Evolutionary conservation across 2,888 invertebrate species (phyloP).

Genomic region (Thecophora atra): DNA sequence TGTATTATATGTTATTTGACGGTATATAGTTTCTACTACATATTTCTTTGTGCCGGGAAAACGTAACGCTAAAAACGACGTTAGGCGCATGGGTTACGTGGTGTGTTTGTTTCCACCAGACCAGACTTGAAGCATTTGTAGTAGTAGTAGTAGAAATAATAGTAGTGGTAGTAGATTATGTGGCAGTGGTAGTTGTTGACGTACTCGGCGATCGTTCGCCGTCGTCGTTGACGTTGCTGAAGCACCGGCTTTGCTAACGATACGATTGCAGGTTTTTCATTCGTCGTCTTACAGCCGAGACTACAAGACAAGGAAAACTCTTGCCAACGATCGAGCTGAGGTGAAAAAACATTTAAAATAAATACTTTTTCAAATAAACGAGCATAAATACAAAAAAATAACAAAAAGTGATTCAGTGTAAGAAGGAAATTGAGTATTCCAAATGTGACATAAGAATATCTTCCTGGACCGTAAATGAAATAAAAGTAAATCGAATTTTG

Average conservation of each 20-base stretch:
- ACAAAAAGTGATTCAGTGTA: no score
- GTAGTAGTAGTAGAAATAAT: no score
- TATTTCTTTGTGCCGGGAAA: not conserved
- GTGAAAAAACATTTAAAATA: not conserved
- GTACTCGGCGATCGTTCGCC: slow-evolving; percentile 8
- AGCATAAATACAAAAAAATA: not conserved
- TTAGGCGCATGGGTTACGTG: no score
- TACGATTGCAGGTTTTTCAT: slow-evolving; percentile 51
- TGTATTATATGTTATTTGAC: not conserved
- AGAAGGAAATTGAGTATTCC: not conserved
- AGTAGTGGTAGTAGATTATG: not conserved
- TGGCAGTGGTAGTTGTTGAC: slow-evolving; percentile 25
- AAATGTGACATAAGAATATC: slow-evolving; percentile 14
- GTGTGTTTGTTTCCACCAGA: no score
- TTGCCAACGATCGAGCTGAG: not conserved
- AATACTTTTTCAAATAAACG: not conserved
- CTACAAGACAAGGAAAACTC: slow-evolving; percentile 39
- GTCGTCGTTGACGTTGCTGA: not conserved
- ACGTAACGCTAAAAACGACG: not conserved
- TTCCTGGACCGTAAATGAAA: no score
- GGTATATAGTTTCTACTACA: not conserved
- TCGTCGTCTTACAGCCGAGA: slow-evolving; percentile 58
- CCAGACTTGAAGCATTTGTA: no score
- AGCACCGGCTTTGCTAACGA: slow-evolving; percentile 31
- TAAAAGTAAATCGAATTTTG: no score